Base-by-base conservation (phyloP, 2,113 vertebrate genomes). In the Opisthocomus hoazin region DNA sequence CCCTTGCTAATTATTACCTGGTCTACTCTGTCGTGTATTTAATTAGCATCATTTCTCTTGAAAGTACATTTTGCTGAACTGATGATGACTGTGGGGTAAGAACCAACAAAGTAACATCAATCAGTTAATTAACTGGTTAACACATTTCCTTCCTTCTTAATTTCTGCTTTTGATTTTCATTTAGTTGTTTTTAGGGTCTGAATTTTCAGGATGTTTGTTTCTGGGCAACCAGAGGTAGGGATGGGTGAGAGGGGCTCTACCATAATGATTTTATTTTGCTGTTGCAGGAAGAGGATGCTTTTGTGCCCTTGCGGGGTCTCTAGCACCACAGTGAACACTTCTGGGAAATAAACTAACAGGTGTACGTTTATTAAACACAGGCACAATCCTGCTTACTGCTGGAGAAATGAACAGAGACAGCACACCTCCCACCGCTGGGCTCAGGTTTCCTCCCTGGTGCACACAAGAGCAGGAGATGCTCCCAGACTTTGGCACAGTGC, bases 261-360 rank as follows among this genome's bases (percentile, higher is more conserved):
- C 50, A 61, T 60, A 53, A 34, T 48, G 24, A 37, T 81, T 53
- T 41, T 70, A 60, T 53, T 88, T 92, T 89, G 57, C 66, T 64
- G 5, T 32, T 51, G 20, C 12, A 79, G 36, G 57, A 58, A 75
- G 50, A 86, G n/a, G 53, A 78, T n/a, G 74, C 34, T 87, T 73
- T 79, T 76, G 76, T 82, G 89, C 51, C 54, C 82, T 91, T 4
- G 0, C 53, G 48, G 51, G 50, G 48, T 89, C 75, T 90, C 36
- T 26, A 90, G 76, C 69, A 87, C 73, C 4, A 5, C 1, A 2
- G 66, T 34, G 29, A 87, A 56, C 60, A 46, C 66, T 68, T 91
- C 86, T 77, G 90, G 94, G 94, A 95, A 94, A 94, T 53, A 80
- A 96, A 95, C 79, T 61, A 94, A 90, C 94, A 96, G 89, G 94